Conservation (phyloP, 64 coral and sea anemone species). For the Stylophora pistillata region DNA sequence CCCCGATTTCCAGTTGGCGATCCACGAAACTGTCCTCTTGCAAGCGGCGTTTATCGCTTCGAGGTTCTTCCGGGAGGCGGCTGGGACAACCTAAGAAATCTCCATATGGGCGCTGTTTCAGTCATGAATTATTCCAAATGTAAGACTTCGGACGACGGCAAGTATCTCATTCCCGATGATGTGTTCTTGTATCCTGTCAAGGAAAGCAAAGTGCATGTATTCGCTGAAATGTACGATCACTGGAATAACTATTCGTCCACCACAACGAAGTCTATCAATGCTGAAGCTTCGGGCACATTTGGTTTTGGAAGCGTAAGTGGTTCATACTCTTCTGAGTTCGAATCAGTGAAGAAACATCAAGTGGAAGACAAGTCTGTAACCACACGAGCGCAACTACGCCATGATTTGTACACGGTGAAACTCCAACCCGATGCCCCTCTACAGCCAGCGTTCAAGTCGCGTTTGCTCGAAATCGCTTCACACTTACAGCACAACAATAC, state of each 20-base stretch:
- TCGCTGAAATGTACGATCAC: slow-evolving; percentile 79
- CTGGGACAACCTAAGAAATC: slow-evolving; percentile 92
- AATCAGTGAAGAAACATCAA: slow-evolving; percentile 85
- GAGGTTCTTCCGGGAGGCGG: slow-evolving; percentile 87
- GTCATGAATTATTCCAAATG: slow-evolving; percentile 82
- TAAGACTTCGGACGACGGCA: slow-evolving; percentile 77
- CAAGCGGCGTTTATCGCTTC: slow-evolving; percentile 51
- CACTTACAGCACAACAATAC: slow-evolving; percentile 90
- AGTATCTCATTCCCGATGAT: slow-evolving; percentile 81
- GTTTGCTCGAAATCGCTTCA: slow-evolving; percentile 79
- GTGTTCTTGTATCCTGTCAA: slow-evolving; percentile 63
- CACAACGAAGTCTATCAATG: slow-evolving; percentile 75
- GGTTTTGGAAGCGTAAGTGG: slow-evolving; percentile 38
- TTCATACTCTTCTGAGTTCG: slow-evolving; percentile 67
- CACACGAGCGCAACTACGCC: slow-evolving; percentile 80
- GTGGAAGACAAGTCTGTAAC: slow-evolving; percentile 90
- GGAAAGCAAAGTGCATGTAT: slow-evolving; percentile 69
- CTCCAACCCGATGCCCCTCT: slow-evolving; percentile 67
- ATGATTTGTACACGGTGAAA: slow-evolving; percentile 68
- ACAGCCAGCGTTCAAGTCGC: slow-evolving; percentile 79
- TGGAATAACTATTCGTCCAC: slow-evolving; percentile 80
- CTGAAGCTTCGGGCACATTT: slow-evolving; percentile 35
- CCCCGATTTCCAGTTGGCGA: slow-evolving; percentile 56
- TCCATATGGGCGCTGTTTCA: slow-evolving; percentile 76
- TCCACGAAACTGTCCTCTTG: slow-evolving; percentile 60